Evolutionary conservation across 2,888 invertebrate genomes (phyloP), one percentile per base, ranked within the genome.

Genomic region (Xanthostigma xanthostigma): DNA sequence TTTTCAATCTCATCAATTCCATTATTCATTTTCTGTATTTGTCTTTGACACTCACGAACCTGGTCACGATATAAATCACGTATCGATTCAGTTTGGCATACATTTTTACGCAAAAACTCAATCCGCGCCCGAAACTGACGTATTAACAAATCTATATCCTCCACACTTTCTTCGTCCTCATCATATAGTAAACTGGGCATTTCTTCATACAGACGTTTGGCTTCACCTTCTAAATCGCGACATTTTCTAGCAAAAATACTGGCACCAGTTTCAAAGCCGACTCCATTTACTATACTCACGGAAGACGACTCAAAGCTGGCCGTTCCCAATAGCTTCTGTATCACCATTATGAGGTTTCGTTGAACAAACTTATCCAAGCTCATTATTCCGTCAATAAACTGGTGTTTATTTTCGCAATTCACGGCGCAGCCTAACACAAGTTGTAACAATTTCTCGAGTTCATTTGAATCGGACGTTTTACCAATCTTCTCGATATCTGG

Each of bases 391-490:
- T 88, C 86, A 52, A 96, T 94, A 61, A 94, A 93, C 57, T 86
- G 85, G 64, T 93, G 87, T 64, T 94, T 94, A 56, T 84, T 79
- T 47, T 84, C 79, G 65, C 95, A 95, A 68, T 94, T 93, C 35
- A 96, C 89, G 50, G 96, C 95, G 76, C 94, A 93, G 48, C 90
- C 94, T 50, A 96, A 74, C 49, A 96, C 82, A 56, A 96, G 72
- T 67, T 95, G 91, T 52, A 96, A 66, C 47, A 96, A 68, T 48
- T 90, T 79, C 46, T 88, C 87, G 57, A 93, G 68, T 67, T 96
- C 92, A n/a, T 75, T 70, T 36, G 76, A 70, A 65, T 94, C 86
- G 49, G 78, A 77, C 55, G 81, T 80, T 63, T 93, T 92, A 1
- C 84, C 88, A 57, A 90, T 86, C 63, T 85, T 84, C 56, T 77